phyloP scores from a whole-genome alignment of 2,888 invertebrate genomes.

The Dynastes maya region DNA sequence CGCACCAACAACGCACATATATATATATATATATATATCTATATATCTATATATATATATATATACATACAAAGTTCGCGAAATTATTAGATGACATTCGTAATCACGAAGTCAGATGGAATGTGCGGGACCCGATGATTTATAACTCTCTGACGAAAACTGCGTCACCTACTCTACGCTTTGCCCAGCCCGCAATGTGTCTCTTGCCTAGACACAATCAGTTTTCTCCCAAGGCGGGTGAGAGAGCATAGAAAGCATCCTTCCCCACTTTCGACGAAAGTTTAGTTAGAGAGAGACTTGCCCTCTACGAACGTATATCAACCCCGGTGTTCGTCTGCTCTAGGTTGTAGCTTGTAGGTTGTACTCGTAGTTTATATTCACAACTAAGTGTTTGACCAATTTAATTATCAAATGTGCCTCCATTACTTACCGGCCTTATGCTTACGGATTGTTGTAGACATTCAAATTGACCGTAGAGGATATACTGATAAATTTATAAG shows the following conservation, averaged over 20 bases:
- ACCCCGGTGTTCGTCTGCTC: not conserved
- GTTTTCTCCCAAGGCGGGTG: constrained; percentile 53
- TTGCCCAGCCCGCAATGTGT: constrained; percentile 57
- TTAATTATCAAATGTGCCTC: constrained; percentile 68
- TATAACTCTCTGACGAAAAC: constrained; percentile 63
- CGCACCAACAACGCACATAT: constrained; percentile 52
- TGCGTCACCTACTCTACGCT: constrained; percentile 61
- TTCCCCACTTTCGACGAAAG: constrained; percentile 44
- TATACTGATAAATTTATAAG: constrained; percentile 66
- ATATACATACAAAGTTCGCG: constrained; percentile 58
- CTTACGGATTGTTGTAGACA: constrained; percentile 66
- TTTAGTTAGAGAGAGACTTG: constrained; percentile 54
- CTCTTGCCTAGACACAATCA: constrained; percentile 61
- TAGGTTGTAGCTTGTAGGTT: not conserved
- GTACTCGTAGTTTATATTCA: constrained; percentile 40
- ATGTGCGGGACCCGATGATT: constrained; percentile 65
- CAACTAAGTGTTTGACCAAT: constrained; percentile 61
- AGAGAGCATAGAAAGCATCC: not conserved
- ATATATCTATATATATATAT: not conserved
- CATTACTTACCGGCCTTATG: constrained; percentile 65
- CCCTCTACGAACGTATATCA: not conserved
- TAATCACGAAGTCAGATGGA: constrained; percentile 67
- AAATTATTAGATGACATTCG: constrained; percentile 66
- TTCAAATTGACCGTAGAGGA: constrained; percentile 67
- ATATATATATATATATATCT: not conserved